Base-by-base conservation (phyloP, 1,140 invertebrate species). In the Philotrypesis tridentata region DNA sequence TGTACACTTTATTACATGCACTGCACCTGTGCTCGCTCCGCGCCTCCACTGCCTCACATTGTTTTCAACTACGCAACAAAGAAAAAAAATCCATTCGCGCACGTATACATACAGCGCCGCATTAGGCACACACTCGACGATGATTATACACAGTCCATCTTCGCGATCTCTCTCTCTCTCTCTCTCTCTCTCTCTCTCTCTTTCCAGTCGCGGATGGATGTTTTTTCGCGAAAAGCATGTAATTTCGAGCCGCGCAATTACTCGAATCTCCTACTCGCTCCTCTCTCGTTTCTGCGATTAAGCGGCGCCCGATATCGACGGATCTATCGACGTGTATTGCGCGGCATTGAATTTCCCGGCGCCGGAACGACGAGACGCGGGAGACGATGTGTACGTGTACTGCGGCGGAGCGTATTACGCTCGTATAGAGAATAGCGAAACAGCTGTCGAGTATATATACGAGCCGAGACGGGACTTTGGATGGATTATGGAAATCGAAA, bases 301-400 rank as follows among this genome's bases (percentile, higher is more conserved):
- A 31, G 14, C 17, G 40, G n/a, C 29, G 9, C 25, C 33, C 27
- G 67, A 70, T 37, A 37, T 79, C 68, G 55, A 37, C 17, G 23
- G 48, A 61, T 79, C 78, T 61, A 72, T 72, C 68, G 55, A 11
- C 27, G 23, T 21, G 43, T 25, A 2, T 8, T 21, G 29, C 31
- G 23, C n/a, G 77, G 77, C 61, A 81, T 81, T 70, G 63, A 70
- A 48, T 76, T 75, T 75, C 79, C 63, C 55, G 79, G 79, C 72
- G 63, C 72, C 63, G 37, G 72, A 48, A 23, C 71, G 79, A 80
- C 79, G 79, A 71, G 61, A 55, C 40, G 40, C n/a, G n/a, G n/a
- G n/a, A 11, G 31, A n/a, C 21, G 21, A 68, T 31, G 27, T 6
- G 17, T 33, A 17, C 17, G 17, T 14, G 17, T 33, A 17, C 48